phyloP scores from a whole-genome alignment of 92 coral and sea anemone genomes.

The Siderastrea radians region DNA sequence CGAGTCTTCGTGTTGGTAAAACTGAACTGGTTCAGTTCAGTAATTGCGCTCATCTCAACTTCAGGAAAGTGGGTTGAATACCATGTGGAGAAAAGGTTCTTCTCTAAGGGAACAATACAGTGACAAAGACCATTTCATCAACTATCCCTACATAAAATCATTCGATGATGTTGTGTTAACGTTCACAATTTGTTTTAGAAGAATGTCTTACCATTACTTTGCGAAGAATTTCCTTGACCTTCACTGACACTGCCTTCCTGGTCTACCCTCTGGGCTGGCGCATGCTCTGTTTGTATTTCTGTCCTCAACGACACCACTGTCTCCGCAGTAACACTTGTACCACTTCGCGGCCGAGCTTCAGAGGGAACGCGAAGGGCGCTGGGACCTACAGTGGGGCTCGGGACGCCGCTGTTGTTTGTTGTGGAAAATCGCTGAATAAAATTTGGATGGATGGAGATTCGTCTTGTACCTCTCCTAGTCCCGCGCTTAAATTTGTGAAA shows the following conservation, averaged over 20 bases:
- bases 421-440: slow-evolving; percentile 86
- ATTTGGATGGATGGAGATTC: slow-evolving; percentile 95
- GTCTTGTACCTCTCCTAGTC: slow-evolving; percentile 85
- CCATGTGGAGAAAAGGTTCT: no score
- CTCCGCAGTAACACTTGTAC: slow-evolving; percentile 39
- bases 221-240: slow-evolving; percentile 11
- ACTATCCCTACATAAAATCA: no score
- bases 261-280: slow-evolving; percentile 27
- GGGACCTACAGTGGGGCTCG: slow-evolving; percentile 33
- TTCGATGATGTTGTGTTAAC: no score
- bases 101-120: no score
- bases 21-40: no score
- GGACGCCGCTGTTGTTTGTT: slow-evolving; percentile 40
- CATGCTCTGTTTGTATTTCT: slow-evolving; percentile 44
- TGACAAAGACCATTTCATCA: no score
- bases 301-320: slow-evolving; percentile 48
- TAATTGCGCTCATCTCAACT: no score
- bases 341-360: slow-evolving; percentile 55
- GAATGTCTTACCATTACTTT: neutral
- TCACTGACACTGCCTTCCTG: slow-evolving; percentile 60
- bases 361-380: slow-evolving; percentile 45
- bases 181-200: neutral
- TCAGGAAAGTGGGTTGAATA: no score
- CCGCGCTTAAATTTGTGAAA: slow-evolving; percentile 56
- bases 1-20: no score